Percentiles rank a stretch among this genome's conserved stretches.
phyloP scores from a whole-genome alignment of 2,113 vertebrate species.

The Carassius gibelio region DNA sequence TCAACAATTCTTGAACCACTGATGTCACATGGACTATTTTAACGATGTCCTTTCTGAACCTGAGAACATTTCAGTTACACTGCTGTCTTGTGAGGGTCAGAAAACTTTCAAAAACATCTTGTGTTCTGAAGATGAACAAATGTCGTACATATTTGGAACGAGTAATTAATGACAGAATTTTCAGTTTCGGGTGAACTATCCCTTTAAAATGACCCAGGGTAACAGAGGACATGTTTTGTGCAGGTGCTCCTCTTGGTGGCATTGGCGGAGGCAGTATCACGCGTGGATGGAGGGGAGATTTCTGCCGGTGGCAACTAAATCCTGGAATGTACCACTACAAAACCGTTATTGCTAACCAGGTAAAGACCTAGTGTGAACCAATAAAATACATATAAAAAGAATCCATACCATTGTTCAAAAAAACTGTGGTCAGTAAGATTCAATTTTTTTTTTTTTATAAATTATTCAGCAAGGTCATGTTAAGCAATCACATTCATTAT shows the following conservation, averaged over 20 bases:
- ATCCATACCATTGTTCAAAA: background rate
- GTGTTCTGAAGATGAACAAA: no score
- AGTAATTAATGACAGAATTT: no score
- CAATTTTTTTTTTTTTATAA: background rate
- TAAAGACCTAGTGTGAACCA: constrained; percentile 53
- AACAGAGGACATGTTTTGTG: background rate
- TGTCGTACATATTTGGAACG: no score
- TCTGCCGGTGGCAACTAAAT: constrained; percentile 95
- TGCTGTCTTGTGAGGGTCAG: no score
- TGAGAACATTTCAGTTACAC: no score
- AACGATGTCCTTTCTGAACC: no score
- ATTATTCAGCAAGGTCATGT: background rate
- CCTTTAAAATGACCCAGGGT: background rate
- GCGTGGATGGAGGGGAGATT: constrained; percentile 92
- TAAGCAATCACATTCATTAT: no score
- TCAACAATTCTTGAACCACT: no score
- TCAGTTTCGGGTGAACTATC: no score
- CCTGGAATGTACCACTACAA: constrained; percentile 92
- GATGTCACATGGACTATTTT: no score
- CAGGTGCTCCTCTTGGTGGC: constrained; percentile 92
- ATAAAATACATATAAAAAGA: background rate
- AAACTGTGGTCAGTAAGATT: no score
- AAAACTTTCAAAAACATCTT: no score
- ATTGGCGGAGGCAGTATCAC: constrained; percentile 95
- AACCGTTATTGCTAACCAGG: constrained; percentile 88